Evolutionary conservation across 64 coral and sea anemone species (phyloP).

Genomic region (Montipora efflorescens): DNA sequence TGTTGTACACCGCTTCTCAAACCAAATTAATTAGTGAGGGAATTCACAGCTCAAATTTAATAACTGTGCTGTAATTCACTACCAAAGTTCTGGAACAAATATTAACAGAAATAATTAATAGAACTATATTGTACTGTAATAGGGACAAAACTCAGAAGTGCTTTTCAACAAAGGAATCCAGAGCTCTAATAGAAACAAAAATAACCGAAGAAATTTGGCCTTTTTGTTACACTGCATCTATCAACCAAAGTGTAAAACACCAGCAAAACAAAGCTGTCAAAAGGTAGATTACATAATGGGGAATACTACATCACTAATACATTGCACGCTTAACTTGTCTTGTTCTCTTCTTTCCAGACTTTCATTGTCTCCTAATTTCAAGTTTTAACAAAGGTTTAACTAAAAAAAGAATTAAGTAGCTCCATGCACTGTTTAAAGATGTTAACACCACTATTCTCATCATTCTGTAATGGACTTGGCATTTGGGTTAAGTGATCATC

Average conservation of each 20-base stretch:
- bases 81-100: neutral
- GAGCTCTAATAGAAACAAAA: neutral
- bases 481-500: slow-evolving; percentile 38
- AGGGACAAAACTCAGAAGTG: neutral
- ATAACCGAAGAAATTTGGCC: neutral
- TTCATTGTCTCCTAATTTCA: neutral
- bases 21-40: neutral
- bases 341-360: slow-evolving; percentile 17
- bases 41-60: neutral
- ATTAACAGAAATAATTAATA: neutral
- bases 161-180: neutral
- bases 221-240: neutral
- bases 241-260: slow-evolving; percentile 1
- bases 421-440: slow-evolving; percentile 67
- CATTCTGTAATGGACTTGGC: slow-evolving; percentile 68
- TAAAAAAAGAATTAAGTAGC: neutral
- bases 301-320: neutral
- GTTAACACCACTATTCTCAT: slow-evolving; percentile 63
- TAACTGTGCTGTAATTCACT: neutral
- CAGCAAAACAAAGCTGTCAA: neutral
- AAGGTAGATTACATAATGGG: neutral
- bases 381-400: neutral
- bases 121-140: neutral
- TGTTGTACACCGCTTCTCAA: neutral
- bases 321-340: neutral